These are phyloP conservation scores for Coelopa frigida DNA, from an alignment of 1,140 invertebrate genomes.

Conservation along the genomic window DNA sequence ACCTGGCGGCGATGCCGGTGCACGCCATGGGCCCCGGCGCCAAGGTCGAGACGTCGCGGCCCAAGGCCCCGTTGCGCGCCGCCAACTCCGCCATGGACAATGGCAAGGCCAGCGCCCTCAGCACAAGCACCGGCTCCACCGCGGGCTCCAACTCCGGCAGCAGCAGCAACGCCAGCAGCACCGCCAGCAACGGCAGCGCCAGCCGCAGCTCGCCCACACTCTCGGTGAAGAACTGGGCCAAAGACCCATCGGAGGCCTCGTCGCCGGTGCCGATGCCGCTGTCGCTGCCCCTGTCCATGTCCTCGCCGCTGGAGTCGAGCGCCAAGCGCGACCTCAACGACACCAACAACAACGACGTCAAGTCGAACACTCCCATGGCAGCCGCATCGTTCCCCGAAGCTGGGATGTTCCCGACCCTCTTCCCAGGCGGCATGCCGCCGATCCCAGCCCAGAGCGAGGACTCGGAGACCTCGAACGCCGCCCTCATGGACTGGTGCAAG, in stretches of 20 bases:
- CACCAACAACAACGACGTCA: conserved; percentile 32
- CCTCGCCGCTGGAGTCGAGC: too few species aligned
- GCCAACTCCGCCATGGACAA: not conserved
- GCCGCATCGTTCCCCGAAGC: conserved; percentile 39
- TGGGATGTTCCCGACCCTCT: conserved; percentile 10
- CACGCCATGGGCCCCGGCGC: conserved; percentile 30
- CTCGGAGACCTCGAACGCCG: conserved; percentile 45
- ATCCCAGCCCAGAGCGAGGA: conserved; percentile 35
- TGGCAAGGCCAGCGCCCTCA: conserved; percentile 36
- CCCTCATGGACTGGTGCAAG: conserved; percentile 64
- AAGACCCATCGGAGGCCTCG: conserved; percentile 32
- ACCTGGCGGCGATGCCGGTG: conserved; percentile 37
- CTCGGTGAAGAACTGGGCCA: conserved; percentile 48
- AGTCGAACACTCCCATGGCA: conserved; percentile 27
- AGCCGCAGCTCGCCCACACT: conserved; percentile 12
- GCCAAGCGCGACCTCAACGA: conserved; percentile 46
- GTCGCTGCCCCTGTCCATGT: not conserved
- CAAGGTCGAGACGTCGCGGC: not conserved
- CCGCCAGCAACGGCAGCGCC: conserved; percentile 26
- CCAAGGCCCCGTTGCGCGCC: not conserved
- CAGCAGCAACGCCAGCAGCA: not conserved
- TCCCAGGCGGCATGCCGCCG: conserved; percentile 15
- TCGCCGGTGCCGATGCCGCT: conserved; percentile 8
- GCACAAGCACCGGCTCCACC: conserved; percentile 14
- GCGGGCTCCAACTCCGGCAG: conserved; percentile 27